Conservation (phyloP, 2,888 invertebrate species). For the Eristalis pertinax region DNA sequence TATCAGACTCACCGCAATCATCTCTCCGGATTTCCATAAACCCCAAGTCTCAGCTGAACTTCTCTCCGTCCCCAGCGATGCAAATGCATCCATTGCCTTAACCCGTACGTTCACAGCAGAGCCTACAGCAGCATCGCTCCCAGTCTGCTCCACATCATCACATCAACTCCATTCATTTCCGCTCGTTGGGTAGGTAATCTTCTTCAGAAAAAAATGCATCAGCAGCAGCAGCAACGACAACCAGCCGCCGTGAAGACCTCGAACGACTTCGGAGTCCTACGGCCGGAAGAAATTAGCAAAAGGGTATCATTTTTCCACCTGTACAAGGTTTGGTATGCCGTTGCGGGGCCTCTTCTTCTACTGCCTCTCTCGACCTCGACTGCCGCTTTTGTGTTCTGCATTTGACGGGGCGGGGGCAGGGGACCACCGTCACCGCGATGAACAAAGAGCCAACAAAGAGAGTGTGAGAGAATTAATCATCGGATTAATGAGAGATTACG, state of each 20-base stretch:
- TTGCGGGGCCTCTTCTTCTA: conserved; percentile 26
- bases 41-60: neutral
- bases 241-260: neutral
- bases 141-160: conserved; percentile 39
- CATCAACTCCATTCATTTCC: conserved; percentile 69
- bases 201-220: conserved; percentile 43
- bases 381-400: conserved; percentile 8
- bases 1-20: neutral
- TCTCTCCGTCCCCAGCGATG: neutral
- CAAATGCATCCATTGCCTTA: neutral
- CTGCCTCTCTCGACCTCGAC: neutral
- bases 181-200: conserved; percentile 69
- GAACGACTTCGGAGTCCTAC: conserved; percentile 47
- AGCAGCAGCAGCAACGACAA: neutral
- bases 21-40: neutral
- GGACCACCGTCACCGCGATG: neutral
- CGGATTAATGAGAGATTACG: conserved; percentile 63
- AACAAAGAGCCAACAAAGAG: conserved; percentile 39
- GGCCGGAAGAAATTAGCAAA: conserved; percentile 71
- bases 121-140: conserved; percentile 19
- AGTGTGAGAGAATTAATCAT: conserved; percentile 63
- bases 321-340: conserved; percentile 9
- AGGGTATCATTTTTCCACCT: conserved; percentile 69
- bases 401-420: neutral
- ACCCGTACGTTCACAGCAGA: conserved; percentile 14